phyloP scores from a whole-genome alignment of 2,113 vertebrate species.

The Chloropsis hardwickii region DNA sequence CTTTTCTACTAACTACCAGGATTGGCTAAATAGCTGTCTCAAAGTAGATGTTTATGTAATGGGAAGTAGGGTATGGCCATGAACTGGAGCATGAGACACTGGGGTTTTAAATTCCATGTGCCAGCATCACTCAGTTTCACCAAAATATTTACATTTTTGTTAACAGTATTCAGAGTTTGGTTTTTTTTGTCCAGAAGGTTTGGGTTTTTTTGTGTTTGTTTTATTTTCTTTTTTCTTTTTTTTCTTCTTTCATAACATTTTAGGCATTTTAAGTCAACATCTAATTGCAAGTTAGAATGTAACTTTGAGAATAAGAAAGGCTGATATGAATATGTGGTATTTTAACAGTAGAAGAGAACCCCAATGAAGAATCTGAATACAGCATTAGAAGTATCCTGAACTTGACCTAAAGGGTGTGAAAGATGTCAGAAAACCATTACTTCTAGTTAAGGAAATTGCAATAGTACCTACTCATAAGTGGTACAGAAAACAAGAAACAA shows the following conservation, averaged over 20 bases:
- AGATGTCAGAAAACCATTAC: background rate
- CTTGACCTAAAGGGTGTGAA: background rate
- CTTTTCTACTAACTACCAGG: background rate
- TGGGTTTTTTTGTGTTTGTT: accelerated
- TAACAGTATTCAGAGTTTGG: background rate
- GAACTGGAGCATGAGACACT: background rate
- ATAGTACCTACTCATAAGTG: background rate
- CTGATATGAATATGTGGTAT: background rate
- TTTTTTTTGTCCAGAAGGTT: background rate
- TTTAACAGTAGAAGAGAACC: background rate
- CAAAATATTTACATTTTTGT: background rate
- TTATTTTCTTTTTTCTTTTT: background rate
- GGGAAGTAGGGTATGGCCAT: background rate
- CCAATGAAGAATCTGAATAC: background rate
- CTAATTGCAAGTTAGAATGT: background rate
- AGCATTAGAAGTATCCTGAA: background rate
- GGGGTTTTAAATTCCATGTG: background rate
- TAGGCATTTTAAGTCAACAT: background rate
- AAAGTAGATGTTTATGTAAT: background rate
- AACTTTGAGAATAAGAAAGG: background rate
- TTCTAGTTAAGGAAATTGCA: background rate
- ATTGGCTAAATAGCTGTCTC: background rate
- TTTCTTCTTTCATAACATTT: accelerated
- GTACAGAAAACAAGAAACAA: background rate
- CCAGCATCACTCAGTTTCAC: background rate